Base-by-base conservation (phyloP, 2,113 vertebrate species). In the Lophochroa leadbeateri region DNA sequence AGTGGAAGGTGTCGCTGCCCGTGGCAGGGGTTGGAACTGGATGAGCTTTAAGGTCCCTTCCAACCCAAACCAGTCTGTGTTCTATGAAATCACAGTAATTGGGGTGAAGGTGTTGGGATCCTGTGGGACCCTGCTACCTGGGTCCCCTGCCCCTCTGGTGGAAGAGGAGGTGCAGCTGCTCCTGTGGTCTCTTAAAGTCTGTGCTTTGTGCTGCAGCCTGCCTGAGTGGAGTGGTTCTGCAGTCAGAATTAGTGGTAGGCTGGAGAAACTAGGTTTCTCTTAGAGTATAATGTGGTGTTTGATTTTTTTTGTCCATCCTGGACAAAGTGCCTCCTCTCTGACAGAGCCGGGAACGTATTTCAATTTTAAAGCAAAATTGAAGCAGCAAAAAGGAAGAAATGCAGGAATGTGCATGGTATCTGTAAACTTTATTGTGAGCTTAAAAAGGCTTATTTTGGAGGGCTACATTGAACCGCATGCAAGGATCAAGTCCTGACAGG, bases 401-500 rank as follows among this genome's bases (percentile, higher is more conserved):
- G 20, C 60, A 82, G 88, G 74, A 52, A 37, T 28, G 39, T 64
- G 60, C 17, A 1, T 8, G 20, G 6, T 87, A 58, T n/a, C n/a
- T 78, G 7, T 23, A 19, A 75, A 33, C 18, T 78, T 71, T 65
- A 9, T 41, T 18, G 20, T 0, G 2, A 64, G 46, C 29, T 75
- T 55, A 8, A 67, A 46, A 71, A 71, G 29, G n/a, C 55, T 71
- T 4, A 0, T 50, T 47, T 75, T 67, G 47, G 64, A 78, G 57
- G 55, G 37, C 72, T 94, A 44, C 4, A 4, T 50, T 86, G 43
- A 83, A 53, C 68, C 78, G 71, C 79, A 71, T 83, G 79, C 10
- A 25, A 70, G 21, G 64, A 60, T 94, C 80, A 65, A 78, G 88
- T 86, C 74, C 92, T 86, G 80, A 52, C 95, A 96, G 76, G 85